Evolutionary conservation across 2,797 vertebrate genomes (phyloP).

Genomic region (Paramormyrops hopkinsi): DNA sequence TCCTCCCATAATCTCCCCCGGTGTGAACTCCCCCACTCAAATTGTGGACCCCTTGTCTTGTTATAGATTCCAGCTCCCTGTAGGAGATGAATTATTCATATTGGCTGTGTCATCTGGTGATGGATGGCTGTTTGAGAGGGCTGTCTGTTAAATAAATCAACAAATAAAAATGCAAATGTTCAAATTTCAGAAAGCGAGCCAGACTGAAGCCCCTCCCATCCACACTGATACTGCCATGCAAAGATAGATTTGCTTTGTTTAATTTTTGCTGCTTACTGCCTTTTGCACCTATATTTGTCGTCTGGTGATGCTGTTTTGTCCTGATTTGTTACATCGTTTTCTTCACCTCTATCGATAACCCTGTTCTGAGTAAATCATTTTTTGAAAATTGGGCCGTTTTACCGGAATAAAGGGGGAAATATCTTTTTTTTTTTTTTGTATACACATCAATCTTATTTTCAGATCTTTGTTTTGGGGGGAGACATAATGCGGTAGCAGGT

Average conservation of each 20-base stretch:
- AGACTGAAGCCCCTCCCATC: slow-evolving; percentile 61
- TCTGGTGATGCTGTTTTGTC: not conserved
- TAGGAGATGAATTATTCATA: slow-evolving; percentile 99
- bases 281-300: slow-evolving; percentile 13
- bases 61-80: slow-evolving; percentile 92
- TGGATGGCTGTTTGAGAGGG: slow-evolving; percentile 96
- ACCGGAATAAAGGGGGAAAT: not conserved
- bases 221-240: slow-evolving; percentile 75
- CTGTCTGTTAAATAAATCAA: slow-evolving; percentile 99
- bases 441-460: not conserved
- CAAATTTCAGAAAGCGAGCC: slow-evolving; percentile 79
- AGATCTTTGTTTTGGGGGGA: not conserved
- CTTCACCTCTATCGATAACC: not conserved
- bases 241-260: slow-evolving; percentile 72
- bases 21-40: slow-evolving; percentile 33
- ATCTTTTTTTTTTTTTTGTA: not conserved
- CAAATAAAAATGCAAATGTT: slow-evolving; percentile 99
- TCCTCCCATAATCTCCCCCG: slow-evolving; percentile 59
- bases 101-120: slow-evolving; percentile 88
- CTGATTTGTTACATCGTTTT: not conserved
- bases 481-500: not conserved
- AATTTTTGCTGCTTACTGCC: slow-evolving; percentile 35
- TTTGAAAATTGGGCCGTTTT: not conserved
- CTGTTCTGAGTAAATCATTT: not conserved
- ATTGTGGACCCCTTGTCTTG: slow-evolving; percentile 56